These are phyloP conservation scores for Mystacornis crossleyi DNA, from an alignment of 2,113 vertebrate genomes.

Conservation along the genomic window DNA sequence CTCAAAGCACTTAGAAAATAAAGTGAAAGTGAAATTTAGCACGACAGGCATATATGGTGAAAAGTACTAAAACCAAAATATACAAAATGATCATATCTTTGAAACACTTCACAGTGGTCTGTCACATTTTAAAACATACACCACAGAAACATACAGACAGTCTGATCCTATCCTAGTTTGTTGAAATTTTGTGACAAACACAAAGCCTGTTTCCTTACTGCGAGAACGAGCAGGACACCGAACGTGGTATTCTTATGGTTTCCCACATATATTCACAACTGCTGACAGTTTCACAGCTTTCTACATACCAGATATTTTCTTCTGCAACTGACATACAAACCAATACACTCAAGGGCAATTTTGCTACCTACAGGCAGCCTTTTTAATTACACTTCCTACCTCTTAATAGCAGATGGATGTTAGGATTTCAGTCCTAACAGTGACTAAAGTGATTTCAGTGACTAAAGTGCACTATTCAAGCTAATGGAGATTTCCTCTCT, in stretches of 20 bases:
- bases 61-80: background rate
- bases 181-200: background rate
- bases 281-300: background rate
- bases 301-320: background rate
- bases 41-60: background rate
- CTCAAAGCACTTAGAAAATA: background rate
- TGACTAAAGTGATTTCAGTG: too few species aligned
- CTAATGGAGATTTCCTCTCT: background rate
- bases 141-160: background rate
- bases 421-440: background rate
- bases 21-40: background rate
- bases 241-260: background rate
- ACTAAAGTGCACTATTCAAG: background rate
- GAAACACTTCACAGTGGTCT: background rate
- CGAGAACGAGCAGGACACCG: rapidly evolving
- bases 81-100: background rate
- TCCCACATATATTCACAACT: background rate
- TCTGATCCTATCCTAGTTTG: background rate
- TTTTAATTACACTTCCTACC: background rate
- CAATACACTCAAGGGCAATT: background rate
- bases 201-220: background rate
- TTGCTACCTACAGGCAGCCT: background rate
- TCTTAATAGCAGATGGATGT: background rate
- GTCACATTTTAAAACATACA: background rate
- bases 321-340: background rate